Base-by-base conservation (phyloP, 2,113 vertebrate genomes). In the Neoarius graeffei region DNA sequence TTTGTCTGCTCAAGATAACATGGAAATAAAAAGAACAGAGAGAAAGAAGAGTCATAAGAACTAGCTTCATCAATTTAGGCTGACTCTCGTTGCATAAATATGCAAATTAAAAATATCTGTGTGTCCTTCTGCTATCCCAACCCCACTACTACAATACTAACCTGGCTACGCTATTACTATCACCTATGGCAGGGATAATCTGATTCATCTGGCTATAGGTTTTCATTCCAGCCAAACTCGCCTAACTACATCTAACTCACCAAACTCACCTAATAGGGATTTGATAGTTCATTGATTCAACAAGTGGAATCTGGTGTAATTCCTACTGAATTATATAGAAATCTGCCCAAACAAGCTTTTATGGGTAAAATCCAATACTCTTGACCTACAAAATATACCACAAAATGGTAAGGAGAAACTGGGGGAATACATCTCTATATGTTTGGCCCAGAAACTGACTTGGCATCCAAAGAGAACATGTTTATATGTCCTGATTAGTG, bases 1-100 rank as follows among this genome's bases (percentile, higher is more conserved):
- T 99, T 99, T 93, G 95, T 96, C 98, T 99, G 93, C 7, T 64
- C 81, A 81, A 77, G 86, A 59, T n/a, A 81, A 93, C 4, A 84
- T 80, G 1, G 19, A 93, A 71, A 84, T 54, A 81, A 80, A 69
- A 92, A 81, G 54, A 62, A 59, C 69, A 30, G 30, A 85, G 19
- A 83, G 77, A 69, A 1, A 14, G 30, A 88, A 90, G 88, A 76
- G 25, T 86, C 66, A 87, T 62, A 60, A 74, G 14, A 50, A 54
- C 62, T 52, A 27, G 50, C 5, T 66, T 13, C 17, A 27, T 52
- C 48, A 71, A 59, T 17, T 59, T 30, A 81, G 8, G 15, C 14
- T 42, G 42, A 42, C 35, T 14, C 74, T n/a, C 23, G 7, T n/a
- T 11, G 23, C 20, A 52, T 23, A 52, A 76, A 48, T 20, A 48